Percentiles rank a stretch among this genome's conserved stretches.
Conservation (phyloP, 2,888 invertebrate genomes). For the Eucera pruinosa region DNA sequence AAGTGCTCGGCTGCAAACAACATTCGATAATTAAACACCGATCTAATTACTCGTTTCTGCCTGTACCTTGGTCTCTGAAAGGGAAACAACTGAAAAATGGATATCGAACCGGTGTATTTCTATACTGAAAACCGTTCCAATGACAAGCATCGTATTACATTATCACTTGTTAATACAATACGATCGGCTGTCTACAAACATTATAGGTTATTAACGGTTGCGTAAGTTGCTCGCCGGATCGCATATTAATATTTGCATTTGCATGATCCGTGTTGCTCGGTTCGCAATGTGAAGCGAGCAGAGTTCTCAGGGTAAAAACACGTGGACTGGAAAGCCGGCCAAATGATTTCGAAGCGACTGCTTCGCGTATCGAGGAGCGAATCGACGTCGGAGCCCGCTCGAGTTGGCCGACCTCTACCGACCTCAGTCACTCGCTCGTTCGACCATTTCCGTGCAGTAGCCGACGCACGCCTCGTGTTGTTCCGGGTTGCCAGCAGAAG, state of each 20-base stretch:
- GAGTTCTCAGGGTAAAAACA: not conserved
- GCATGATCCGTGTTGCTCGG: constrained; percentile 21
- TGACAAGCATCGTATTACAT: constrained; percentile 28
- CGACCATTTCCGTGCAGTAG: constrained; percentile 40
- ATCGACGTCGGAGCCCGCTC: constrained; percentile 17
- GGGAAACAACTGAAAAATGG: constrained; percentile 15
- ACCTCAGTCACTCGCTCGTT: constrained; percentile 25
- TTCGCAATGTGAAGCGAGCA: not conserved
- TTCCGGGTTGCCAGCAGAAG: constrained; percentile 27
- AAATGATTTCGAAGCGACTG: constrained; percentile 1
- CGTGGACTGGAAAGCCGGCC: constrained; percentile 13
- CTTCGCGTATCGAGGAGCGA: constrained; percentile 1
- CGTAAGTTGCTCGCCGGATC: constrained; percentile 13
- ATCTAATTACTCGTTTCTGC: constrained; percentile 8
- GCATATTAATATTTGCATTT: constrained; percentile 45
- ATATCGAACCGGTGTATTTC: constrained; percentile 15
- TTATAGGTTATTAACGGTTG: constrained; percentile 41
- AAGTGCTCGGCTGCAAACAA: not conserved
- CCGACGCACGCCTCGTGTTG: constrained; percentile 27
- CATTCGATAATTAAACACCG: constrained; percentile 30
- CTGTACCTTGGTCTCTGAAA: not conserved
- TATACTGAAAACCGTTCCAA: constrained; percentile 5
- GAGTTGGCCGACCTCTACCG: constrained; percentile 41
- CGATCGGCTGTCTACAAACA: constrained; percentile 19
- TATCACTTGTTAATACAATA: constrained; percentile 29